phyloP scores from a whole-genome alignment of 2,113 vertebrate species.

The Cichladusa arquata region DNA sequence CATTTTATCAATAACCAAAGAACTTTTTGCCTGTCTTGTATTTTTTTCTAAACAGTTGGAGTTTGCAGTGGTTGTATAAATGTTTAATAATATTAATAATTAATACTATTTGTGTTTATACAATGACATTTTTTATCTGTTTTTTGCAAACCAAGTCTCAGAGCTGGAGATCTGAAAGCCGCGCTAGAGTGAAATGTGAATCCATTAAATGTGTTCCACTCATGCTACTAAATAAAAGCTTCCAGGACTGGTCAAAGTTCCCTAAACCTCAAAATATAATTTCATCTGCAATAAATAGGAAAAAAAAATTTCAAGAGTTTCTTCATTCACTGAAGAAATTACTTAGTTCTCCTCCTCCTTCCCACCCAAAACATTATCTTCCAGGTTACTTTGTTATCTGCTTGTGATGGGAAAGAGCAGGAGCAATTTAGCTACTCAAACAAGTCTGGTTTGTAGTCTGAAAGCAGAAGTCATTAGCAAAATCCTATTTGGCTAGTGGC shows the following conservation, averaged over 20 bases:
- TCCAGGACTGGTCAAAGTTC: not conserved
- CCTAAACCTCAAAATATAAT: not conserved
- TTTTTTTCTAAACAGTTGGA: not conserved
- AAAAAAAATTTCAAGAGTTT: not conserved
- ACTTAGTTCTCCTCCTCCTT: not conserved
- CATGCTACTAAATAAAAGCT: not conserved
- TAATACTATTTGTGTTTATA: not conserved
- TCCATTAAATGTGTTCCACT: not conserved
- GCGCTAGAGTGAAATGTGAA: not conserved
- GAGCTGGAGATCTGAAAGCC: not conserved
- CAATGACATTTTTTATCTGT: not conserved
- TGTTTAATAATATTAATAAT: not conserved
- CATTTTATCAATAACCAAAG: not conserved
- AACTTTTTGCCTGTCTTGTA: not conserved
- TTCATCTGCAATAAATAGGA: not conserved
- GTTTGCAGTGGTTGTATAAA: not conserved
- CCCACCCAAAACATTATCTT: not conserved
- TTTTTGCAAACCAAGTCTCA: not conserved
- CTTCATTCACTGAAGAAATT: slow-evolving; percentile 3
- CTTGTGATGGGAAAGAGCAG: not conserved
- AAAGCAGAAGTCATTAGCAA: slow-evolving; percentile 44
- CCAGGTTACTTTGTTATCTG: not conserved
- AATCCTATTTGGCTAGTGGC: slow-evolving; percentile 15
- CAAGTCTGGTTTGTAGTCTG: slow-evolving; percentile 28
- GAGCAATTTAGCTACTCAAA: slow-evolving; percentile 38